Evolutionary conservation across 2,113 vertebrate genomes (phyloP).

Genomic region (Galeopterus variegatus): DNA sequence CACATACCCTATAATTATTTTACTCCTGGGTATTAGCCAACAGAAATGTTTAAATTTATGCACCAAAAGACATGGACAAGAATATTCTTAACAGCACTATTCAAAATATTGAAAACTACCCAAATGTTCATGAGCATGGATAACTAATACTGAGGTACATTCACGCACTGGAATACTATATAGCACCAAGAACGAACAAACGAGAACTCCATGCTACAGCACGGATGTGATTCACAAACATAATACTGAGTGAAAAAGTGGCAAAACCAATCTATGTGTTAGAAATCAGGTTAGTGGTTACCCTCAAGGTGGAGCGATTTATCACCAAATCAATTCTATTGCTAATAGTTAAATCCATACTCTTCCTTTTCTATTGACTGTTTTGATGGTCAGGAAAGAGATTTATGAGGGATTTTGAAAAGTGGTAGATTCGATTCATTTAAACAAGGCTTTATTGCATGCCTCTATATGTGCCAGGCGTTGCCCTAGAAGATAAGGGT

Average conservation of each 20-base stretch:
- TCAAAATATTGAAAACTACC: background rate
- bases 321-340: constrained; percentile 50
- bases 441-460: constrained; percentile 32
- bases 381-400: constrained; percentile 49
- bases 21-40: background rate
- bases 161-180: background rate
- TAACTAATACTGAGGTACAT: background rate
- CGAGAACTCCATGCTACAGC: background rate
- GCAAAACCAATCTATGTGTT: background rate
- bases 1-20: background rate
- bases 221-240: background rate
- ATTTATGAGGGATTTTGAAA: constrained; percentile 63
- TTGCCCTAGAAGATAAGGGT: background rate
- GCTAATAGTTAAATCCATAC: constrained; percentile 61
- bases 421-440: constrained; percentile 32
- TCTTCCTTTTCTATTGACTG: constrained; percentile 50
- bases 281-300: constrained; percentile 35
- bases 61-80: background rate
- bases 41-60: background rate
- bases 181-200: background rate
- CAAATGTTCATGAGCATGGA: background rate
- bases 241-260: background rate
- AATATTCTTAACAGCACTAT: background rate
- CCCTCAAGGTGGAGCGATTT: constrained; percentile 1
- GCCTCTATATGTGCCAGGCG: background rate